Evolutionary conservation across 2,888 invertebrate species (phyloP).

Genomic region (Zygogramma bicolorata): DNA sequence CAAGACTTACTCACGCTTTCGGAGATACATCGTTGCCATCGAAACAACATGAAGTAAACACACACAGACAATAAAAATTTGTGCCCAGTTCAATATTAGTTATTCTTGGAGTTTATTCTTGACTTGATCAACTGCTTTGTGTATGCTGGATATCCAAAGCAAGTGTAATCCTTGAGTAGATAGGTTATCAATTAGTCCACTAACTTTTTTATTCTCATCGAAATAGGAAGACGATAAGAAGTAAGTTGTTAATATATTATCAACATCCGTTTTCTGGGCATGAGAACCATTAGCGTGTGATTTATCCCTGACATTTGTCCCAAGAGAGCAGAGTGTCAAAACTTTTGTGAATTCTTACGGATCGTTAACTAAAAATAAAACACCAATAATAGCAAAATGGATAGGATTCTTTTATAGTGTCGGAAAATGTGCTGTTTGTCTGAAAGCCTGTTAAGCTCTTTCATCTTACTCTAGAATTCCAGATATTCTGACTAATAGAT

Average conservation of each 20-base stretch:
- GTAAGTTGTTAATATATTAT: conserved; percentile 43
- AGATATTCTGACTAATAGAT: conserved; percentile 6
- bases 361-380: conserved; percentile 48
- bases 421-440: conserved; percentile 28
- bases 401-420: conserved; percentile 19
- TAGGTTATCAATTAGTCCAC: neutral
- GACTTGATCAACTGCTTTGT: no score
- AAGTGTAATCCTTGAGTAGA: no score
- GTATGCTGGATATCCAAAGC: no score
- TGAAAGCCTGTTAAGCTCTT: conserved; percentile 36
- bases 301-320: conserved; percentile 55
- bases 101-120: neutral
- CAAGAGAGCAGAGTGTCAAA: conserved; percentile 51
- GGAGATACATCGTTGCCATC: no score
- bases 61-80: no score
- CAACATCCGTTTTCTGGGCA: conserved; percentile 48
- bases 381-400: conserved; percentile 12
- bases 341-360: conserved; percentile 43
- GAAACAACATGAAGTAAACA: no score
- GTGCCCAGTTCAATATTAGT: no score
- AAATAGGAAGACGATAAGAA: conserved; percentile 25
- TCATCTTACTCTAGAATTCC: conserved; percentile 25
- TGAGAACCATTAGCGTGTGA: conserved; percentile 49
- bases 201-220: neutral
- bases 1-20: no score